Evolutionary conservation across 2,113 vertebrate genomes (phyloP).

Genomic region (Siniperca chuatsi): DNA sequence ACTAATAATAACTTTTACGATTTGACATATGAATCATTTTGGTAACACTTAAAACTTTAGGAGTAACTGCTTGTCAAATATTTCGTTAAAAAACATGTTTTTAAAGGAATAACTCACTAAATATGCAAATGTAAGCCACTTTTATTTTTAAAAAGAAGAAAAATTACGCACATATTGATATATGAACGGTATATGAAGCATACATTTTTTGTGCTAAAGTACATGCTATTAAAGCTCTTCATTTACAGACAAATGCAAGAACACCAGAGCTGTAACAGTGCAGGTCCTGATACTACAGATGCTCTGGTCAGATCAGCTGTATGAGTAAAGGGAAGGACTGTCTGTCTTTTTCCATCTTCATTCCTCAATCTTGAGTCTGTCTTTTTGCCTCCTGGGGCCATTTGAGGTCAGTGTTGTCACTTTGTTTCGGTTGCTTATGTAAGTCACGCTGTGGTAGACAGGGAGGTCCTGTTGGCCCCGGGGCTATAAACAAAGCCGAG

Average conservation of each 20-base stretch:
- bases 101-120: neutral
- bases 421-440: slow-evolving; percentile 41
- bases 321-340: slow-evolving; percentile 8
- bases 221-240: neutral
- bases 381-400: slow-evolving; percentile 21
- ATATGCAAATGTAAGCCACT: neutral
- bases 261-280: neutral
- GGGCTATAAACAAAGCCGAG: slow-evolving; percentile 50
- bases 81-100: neutral
- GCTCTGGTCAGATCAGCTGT: slow-evolving; percentile 19
- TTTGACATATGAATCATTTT: neutral
- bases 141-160: too few relatives aligned
- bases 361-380: slow-evolving; percentile 45
- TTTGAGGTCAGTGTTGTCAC: slow-evolving; percentile 54
- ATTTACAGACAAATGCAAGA: neutral
- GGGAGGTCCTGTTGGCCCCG: slow-evolving; percentile 32
- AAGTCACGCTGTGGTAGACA: slow-evolving; percentile 24
- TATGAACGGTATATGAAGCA: too few relatives aligned
- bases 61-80: neutral
- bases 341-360: slow-evolving; percentile 26
- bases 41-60: neutral
- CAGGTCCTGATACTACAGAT: slow-evolving; percentile 3
- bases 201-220: neutral
- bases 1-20: too few relatives aligned
- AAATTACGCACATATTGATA: too few relatives aligned